phyloP scores from a whole-genome alignment of 2,113 vertebrate species.

The Osmerus mordax region DNA sequence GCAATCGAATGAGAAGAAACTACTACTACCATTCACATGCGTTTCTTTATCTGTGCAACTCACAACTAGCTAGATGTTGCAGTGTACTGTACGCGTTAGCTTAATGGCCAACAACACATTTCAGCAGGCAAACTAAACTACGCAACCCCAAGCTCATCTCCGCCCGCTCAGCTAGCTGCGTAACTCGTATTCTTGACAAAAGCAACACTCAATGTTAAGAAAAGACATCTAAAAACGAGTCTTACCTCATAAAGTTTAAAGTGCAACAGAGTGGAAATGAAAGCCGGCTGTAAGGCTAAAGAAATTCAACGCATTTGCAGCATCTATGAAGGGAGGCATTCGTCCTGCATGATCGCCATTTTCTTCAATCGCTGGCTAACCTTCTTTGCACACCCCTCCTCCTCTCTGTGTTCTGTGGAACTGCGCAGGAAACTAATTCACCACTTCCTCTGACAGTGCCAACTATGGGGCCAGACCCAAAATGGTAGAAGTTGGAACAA shows the following conservation, averaged over 20 bases:
- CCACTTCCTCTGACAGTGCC: constrained; percentile 67
- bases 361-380: constrained; percentile 75
- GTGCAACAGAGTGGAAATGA: constrained; percentile 81
- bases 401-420: constrained; percentile 5
- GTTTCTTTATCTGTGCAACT: no score
- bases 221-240: background rate
- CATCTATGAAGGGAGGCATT: constrained; percentile 78
- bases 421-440: constrained; percentile 59
- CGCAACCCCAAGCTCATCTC: constrained; percentile 29
- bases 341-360: constrained; percentile 85
- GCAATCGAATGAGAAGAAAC: no score
- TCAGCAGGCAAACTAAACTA: constrained; percentile 38
- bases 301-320: constrained; percentile 76
- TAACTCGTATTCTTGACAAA: background rate
- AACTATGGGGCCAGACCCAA: constrained; percentile 19
- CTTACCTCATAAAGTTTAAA: constrained; percentile 89
- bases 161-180: background rate
- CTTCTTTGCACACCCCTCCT: constrained; percentile 63
- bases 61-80: background rate
- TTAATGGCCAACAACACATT: constrained; percentile 46
- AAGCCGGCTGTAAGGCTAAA: constrained; percentile 77
- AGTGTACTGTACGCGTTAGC: background rate
- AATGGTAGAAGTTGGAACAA: constrained; percentile 30
- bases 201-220: background rate
- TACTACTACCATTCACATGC: no score